Base-by-base conservation (phyloP, 2,797 vertebrate genomes). In the Microcaecilia unicolor region DNA sequence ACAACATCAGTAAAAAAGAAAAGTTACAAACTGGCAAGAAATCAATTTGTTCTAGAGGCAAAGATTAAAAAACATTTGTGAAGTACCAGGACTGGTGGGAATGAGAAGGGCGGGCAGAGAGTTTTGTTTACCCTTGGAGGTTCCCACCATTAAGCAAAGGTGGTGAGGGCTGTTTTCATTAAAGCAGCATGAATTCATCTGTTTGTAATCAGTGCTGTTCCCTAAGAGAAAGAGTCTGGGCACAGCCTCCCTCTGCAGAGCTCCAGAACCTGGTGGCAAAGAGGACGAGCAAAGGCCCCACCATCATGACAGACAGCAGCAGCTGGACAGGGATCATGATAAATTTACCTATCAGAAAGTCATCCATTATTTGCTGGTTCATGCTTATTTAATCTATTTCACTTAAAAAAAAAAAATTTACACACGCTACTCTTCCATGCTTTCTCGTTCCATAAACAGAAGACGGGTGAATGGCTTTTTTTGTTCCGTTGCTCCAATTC, bases 1-100 rank as follows among this genome's bases (percentile, higher is more conserved):
- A 58, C 65, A 63, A 62, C 63, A 70, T 65, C 67, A 65, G 57
- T 74, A 62, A 60, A 70, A n/a, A n/a, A n/a, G n/a, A n/a, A 47
- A 73, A 70, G 64, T 62, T 65, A 55, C 62, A 61, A 64, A 31
- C 63, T 64, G 56, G 64, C 64, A 60, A 46, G 15, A 74, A 82
- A 82, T 78, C 31, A 30, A 78, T 82, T 80, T 51, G 72, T 78
- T 77, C 66, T 72, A 73, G 65, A 61, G 69, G 55, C 48, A 65
- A 67, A 68, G 70, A 53, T 14, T 77, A 62, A 51, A 75, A 72
- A 77, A 64, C 56, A 61, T 32, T 3, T 0, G 13, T 42, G 42
- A 61, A 51, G 45, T 49, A 57, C 36, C 10, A 48, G 41, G 32
- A 55, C 60, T 0, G 22, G 58, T 76, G 75, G 72, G 70, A 78